Conservation (phyloP, 2,888 invertebrate species). For the Oscheius sp. region DNA sequence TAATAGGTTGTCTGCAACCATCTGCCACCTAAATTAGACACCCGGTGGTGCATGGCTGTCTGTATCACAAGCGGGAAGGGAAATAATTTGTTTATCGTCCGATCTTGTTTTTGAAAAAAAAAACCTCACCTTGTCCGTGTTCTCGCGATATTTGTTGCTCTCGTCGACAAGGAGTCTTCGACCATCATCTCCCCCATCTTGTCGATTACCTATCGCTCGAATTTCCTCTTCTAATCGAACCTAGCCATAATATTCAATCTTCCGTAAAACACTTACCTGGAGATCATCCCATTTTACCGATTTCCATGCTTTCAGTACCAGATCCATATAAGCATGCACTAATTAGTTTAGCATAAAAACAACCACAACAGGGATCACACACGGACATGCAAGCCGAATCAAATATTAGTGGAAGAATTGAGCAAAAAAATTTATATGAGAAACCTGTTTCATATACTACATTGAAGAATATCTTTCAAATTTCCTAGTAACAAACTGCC, state of each 20-base stretch:
- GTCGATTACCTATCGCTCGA: slow-evolving; percentile 41
- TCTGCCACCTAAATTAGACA: background rate
- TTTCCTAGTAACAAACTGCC: slow-evolving; percentile 21
- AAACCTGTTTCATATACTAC: slow-evolving; percentile 17
- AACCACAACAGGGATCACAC: background rate
- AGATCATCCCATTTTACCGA: slow-evolving; percentile 52
- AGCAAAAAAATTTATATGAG: slow-evolving; percentile 8
- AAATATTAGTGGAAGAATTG: background rate
- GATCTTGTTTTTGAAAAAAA: no score
- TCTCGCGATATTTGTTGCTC: slow-evolving; percentile 50
- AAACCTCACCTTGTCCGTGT: slow-evolving; percentile 48
- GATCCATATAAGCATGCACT: slow-evolving; percentile 42
- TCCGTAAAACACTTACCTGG: slow-evolving; percentile 36
- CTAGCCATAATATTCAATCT: slow-evolving; percentile 24
- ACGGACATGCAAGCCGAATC: slow-evolving; percentile 22
- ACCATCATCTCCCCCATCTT: slow-evolving; percentile 43
- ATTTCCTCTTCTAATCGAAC: slow-evolving; percentile 50
- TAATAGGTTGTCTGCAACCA: slow-evolving; percentile 8
- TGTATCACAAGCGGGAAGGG: no score
- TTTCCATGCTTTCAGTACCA: slow-evolving; percentile 47
- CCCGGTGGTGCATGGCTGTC: no score
- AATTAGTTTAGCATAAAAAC: background rate
- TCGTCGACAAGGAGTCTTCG: slow-evolving; percentile 43
- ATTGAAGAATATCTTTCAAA: background rate
- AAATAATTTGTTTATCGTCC: no score